These are phyloP conservation scores for Onychostruthus taczanowskii DNA, from an alignment of 2,113 vertebrate genomes.

Conservation along the genomic window DNA sequence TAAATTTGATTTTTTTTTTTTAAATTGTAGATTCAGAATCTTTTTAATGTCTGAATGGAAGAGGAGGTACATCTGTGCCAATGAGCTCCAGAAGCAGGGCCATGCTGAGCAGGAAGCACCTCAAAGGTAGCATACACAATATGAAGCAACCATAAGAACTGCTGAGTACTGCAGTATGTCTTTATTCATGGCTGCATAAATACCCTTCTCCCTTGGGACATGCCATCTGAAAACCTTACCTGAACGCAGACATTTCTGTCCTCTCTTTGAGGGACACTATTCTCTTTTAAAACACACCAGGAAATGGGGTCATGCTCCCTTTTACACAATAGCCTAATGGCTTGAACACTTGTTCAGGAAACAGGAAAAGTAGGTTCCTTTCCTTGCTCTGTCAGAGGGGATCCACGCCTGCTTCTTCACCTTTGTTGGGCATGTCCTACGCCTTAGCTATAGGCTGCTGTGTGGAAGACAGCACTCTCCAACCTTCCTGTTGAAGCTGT, in stretches of 20 bases:
- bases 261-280: conserved; percentile 42
- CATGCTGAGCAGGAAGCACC: conserved; percentile 18
- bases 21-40: not conserved
- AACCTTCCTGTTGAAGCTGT: not conserved
- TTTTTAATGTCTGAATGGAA: not conserved
- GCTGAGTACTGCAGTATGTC: conserved; percentile 33
- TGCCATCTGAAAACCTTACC: conserved; percentile 51
- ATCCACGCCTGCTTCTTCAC: not conserved
- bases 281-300: conserved; percentile 35
- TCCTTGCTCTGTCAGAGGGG: conserved; percentile 20
- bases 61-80: not conserved
- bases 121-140: not conserved
- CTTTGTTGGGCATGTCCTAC: not conserved
- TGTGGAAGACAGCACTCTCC: not conserved
- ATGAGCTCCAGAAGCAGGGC: not conserved
- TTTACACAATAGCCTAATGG: conserved; percentile 64
- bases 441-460: not conserved
- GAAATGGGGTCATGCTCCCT: conserved; percentile 40
- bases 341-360: conserved; percentile 67
- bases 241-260: conserved; percentile 32
- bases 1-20: not conserved
- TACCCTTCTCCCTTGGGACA: conserved; percentile 4
- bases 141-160: not conserved
- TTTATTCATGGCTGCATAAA: not conserved
- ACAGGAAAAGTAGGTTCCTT: conserved; percentile 59